Conservation (phyloP, 2,888 invertebrate species). For the Osedax fenrisi region DNA sequence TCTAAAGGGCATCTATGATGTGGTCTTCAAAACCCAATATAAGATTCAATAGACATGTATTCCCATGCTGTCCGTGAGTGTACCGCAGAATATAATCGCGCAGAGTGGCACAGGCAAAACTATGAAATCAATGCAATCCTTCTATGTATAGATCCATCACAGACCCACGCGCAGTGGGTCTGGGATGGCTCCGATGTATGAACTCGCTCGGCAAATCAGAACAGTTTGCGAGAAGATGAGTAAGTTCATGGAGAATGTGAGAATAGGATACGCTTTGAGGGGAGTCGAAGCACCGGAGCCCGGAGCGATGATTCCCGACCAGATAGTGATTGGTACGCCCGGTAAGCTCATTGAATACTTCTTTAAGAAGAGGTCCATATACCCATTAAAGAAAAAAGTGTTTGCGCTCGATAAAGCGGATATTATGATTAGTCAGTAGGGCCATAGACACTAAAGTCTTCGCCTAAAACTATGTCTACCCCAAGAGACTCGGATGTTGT, state of each 20-base stretch:
- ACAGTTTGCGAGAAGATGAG: slow-evolving; percentile 94
- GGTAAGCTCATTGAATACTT: slow-evolving; percentile 79
- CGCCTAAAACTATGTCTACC: slow-evolving; percentile 68
- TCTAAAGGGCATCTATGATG: slow-evolving; percentile 61
- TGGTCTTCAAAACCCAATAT: slow-evolving; percentile 97
- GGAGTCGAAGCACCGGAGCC: too few species aligned
- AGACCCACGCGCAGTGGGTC: slow-evolving; percentile 69
- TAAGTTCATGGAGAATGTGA: slow-evolving; percentile 76
- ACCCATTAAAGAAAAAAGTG: slow-evolving; percentile 70
- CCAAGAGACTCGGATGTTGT: slow-evolving; percentile 80
- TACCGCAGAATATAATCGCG: slow-evolving; percentile 90
- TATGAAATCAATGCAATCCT: slow-evolving; percentile 96
- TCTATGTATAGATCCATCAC: slow-evolving; percentile 69
- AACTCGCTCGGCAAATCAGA: slow-evolving; percentile 89
- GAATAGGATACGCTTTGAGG: slow-evolving; percentile 78
- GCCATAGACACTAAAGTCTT: slow-evolving; percentile 90
- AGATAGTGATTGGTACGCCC: slow-evolving; percentile 91
- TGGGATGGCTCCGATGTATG: slow-evolving; percentile 94
- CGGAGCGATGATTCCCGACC: too few species aligned
- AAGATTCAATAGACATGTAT: slow-evolving; percentile 90
- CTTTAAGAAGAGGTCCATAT: too few species aligned
- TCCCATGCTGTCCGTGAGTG: slow-evolving; percentile 70
- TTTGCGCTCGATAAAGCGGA: slow-evolving; percentile 98
- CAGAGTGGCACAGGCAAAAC: slow-evolving; percentile 98
- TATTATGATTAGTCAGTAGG: slow-evolving; percentile 96